Percentiles rank a stretch among this genome's conserved stretches.
phyloP scores from a whole-genome alignment of 2,888 invertebrate species.

The Serripes groenlandicus region DNA sequence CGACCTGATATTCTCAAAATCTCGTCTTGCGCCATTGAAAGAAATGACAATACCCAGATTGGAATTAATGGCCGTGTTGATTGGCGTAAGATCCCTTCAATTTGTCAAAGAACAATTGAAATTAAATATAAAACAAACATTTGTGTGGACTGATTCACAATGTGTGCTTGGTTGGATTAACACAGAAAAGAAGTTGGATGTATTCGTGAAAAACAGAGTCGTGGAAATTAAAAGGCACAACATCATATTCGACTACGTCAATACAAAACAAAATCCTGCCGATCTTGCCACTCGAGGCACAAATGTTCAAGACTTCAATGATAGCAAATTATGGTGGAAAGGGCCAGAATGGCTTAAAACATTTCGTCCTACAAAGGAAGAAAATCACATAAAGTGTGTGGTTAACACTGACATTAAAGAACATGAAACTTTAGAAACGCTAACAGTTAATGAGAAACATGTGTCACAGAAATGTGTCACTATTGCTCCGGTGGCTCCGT shows the following conservation, averaged over 20 bases:
- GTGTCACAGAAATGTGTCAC: no score
- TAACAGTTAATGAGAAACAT: no score
- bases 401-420: no score
- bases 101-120: slow-evolving; percentile 9
- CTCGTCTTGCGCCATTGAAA: slow-evolving; percentile 5
- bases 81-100: slow-evolving; percentile 23
- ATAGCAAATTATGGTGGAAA: slow-evolving; percentile 6
- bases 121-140: not conserved
- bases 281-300: slow-evolving; percentile 11
- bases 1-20: slow-evolving; percentile 1
- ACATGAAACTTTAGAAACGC: no score
- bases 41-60: slow-evolving; percentile 7
- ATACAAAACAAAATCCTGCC: slow-evolving; percentile 2
- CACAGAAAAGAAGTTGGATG: not conserved
- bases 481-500: no score
- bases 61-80: slow-evolving; percentile 37
- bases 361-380: no score
- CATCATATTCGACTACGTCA: not conserved
- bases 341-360: no score
- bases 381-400: no score
- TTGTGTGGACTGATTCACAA: slow-evolving; percentile 14
- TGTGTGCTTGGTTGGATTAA: not conserved
- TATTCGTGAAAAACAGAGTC: not conserved
- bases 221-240: not conserved
- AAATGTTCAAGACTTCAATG: not conserved